phyloP scores from a whole-genome alignment of 1,140 invertebrate species.

The Tetragnatha versicolor region DNA sequence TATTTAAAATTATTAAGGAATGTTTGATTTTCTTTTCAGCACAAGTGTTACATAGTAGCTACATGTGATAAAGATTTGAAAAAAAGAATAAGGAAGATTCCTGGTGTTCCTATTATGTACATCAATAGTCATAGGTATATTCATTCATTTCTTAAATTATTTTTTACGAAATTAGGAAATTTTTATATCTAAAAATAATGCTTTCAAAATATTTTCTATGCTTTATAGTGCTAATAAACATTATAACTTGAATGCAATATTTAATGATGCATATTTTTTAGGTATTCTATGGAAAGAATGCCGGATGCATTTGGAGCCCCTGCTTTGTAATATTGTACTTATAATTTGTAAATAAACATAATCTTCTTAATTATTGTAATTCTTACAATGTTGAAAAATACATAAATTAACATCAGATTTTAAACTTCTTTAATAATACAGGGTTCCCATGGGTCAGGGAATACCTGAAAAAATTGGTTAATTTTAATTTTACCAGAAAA shows the following conservation, averaged over 20 bases:
- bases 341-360: no score
- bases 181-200: neutral
- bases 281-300: constrained; percentile 96
- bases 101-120: constrained; percentile 99
- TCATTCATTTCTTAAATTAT: neutral
- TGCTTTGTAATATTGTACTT: constrained; percentile 65
- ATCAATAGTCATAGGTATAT: constrained; percentile 82
- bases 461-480: no score
- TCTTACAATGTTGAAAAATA: no score
- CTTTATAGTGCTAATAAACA: neutral
- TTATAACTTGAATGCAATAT: neutral
- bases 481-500: no score
- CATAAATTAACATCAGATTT: no score
- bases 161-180: neutral
- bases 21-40: constrained; percentile 70
- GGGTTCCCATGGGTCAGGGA: no score
- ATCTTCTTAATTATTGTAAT: no score
- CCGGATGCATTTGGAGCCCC: constrained; percentile 96
- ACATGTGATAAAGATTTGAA: constrained; percentile 99
- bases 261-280: constrained; percentile 58
- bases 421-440: no score
- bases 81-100: constrained; percentile 94
- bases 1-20: neutral
- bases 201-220: neutral
- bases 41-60: constrained; percentile 99